phyloP scores from a whole-genome alignment of 2,888 invertebrate genomes.

The Ophioninae sp. region DNA sequence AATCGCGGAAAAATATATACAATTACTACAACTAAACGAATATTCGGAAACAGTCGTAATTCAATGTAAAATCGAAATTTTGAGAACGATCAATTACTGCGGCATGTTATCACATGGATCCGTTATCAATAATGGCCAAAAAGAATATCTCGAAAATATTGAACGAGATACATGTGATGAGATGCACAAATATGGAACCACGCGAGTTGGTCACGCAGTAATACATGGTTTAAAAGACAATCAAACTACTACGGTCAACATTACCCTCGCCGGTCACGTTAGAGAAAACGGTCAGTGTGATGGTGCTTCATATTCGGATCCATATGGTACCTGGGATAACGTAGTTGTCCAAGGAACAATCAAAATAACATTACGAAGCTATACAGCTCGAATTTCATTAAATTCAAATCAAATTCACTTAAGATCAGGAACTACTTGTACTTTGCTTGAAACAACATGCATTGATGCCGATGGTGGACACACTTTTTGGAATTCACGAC shows the following conservation, averaged over 20 bases:
- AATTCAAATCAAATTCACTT: background rate
- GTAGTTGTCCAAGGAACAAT: background rate
- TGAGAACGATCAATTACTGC: slow-evolving; percentile 50
- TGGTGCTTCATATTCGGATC: too few relatives aligned
- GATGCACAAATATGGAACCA: too few relatives aligned
- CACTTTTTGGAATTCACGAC: slow-evolving; percentile 36
- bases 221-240: too few relatives aligned
- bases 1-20: background rate
- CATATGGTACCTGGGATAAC: too few relatives aligned
- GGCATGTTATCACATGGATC: slow-evolving; percentile 53
- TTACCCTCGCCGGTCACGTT: too few relatives aligned
- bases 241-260: too few relatives aligned
- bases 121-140: slow-evolving; percentile 20
- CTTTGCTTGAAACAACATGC: background rate
- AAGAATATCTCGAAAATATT: background rate
- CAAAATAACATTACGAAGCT: background rate
- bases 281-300: too few relatives aligned
- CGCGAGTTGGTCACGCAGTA: too few relatives aligned
- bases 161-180: too few relatives aligned
- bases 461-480: background rate
- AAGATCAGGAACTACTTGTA: background rate
- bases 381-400: background rate
- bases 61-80: slow-evolving; percentile 54
- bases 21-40: slow-evolving; percentile 30
- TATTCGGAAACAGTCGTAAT: slow-evolving; percentile 9